A percentile compares a stretch with the other conserved stretches of the same genome.
These are phyloP conservation scores for Macropus fuliginosus DNA, from an alignment of 2,797 vertebrate genomes.

Conservation along the genomic window DNA sequence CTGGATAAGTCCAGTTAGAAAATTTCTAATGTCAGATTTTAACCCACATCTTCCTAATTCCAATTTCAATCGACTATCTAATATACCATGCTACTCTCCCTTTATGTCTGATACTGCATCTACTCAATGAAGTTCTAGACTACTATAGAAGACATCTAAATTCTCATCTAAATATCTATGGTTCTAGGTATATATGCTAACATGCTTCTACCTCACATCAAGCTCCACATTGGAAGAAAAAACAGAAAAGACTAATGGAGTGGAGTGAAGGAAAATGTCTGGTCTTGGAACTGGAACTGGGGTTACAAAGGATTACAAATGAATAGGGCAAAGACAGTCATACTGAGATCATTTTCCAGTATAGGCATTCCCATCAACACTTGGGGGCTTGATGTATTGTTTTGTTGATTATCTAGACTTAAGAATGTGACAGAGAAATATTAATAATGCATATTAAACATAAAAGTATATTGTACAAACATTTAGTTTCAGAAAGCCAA, in stretches of 20 bases:
- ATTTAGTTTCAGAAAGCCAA: neutral
- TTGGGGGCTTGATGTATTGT: neutral
- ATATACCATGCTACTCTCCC: too few species aligned
- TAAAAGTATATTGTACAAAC: neutral
- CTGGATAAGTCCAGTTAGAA: too few species aligned
- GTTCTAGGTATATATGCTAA: neutral
- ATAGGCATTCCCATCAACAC: fast-evolving
- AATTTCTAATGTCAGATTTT: too few species aligned
- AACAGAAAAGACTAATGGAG: neutral
- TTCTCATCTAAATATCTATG: too few species aligned
- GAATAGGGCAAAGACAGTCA: neutral
- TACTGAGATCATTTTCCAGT: too few species aligned
- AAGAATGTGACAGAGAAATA: neutral
- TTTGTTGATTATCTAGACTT: neutral
- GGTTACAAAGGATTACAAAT: neutral
- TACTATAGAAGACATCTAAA: too few species aligned
- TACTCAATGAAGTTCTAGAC: too few species aligned
- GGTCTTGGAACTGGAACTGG: neutral
- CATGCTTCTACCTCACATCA: neutral
- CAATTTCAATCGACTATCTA: too few species aligned
- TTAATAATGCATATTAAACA: neutral
- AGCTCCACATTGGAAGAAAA: neutral
- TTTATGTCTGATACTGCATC: too few species aligned
- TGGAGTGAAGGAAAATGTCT: neutral
- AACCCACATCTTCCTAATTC: too few species aligned